Percentiles rank a stretch among this genome's conserved stretches.
These are phyloP conservation scores for Drosophila repleta DNA, from an alignment of 1,140 invertebrate species.

Conservation along the genomic window DNA sequence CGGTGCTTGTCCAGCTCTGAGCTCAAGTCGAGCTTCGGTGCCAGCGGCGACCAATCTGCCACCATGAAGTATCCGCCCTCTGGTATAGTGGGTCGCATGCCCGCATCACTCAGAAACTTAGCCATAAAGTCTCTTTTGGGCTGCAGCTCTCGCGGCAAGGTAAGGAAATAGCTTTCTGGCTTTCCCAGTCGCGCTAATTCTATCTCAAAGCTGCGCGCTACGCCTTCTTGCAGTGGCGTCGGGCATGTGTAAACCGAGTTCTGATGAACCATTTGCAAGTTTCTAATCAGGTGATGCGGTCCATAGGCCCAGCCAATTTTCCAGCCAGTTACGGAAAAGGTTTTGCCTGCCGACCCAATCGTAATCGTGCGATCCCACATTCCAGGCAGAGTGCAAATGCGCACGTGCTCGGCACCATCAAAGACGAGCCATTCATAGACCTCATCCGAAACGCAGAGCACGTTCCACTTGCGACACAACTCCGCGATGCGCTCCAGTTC, in stretches of 20 bases:
- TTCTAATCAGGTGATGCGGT: constrained; percentile 90
- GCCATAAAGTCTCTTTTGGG: constrained; percentile 94
- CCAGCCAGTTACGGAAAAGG: constrained; percentile 99
- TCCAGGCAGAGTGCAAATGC: constrained; percentile 95
- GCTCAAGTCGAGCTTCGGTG: constrained; percentile 87
- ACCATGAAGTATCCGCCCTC: constrained; percentile 99
- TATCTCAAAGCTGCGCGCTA: constrained; percentile 94
- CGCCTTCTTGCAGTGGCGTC: constrained; percentile 95
- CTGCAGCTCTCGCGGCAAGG: constrained; percentile 90
- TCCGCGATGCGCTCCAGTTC: constrained; percentile 92
- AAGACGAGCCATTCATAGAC: constrained; percentile 99
- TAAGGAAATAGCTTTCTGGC: constrained; percentile 94
- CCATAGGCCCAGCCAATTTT: constrained; percentile 99
- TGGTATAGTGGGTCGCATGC: constrained; percentile 96
- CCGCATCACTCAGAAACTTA: constrained; percentile 90
- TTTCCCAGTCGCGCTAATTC: constrained; percentile 90
- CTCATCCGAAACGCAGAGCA: constrained; percentile 96
- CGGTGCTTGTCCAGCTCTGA: constrained; percentile 89
- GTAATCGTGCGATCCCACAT: constrained; percentile 99
- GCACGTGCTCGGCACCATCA: constrained; percentile 92
- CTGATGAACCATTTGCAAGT: constrained; percentile 95
- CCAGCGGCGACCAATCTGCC: constrained; percentile 94
- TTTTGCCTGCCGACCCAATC: constrained; percentile 98
- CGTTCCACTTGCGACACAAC: constrained; percentile 96
- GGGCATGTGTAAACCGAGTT: constrained; percentile 96